A percentile compares a stretch with the other conserved stretches of the same genome.
Conservation (phyloP, 64 coral and sea anemone species). For the Orbicella faveolata region DNA sequence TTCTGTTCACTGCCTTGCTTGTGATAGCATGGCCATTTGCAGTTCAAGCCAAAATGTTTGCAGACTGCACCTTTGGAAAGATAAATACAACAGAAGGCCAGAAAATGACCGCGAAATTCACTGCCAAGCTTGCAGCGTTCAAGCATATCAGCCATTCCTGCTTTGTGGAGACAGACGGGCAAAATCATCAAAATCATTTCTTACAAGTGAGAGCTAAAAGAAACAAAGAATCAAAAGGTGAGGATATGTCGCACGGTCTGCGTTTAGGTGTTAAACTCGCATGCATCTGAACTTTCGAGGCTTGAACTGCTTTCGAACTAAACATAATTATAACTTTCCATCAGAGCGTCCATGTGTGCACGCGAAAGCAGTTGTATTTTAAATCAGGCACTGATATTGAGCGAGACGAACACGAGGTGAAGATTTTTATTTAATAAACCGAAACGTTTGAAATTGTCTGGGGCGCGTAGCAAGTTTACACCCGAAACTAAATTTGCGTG, state of each 20-base stretch:
- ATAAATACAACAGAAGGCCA: neutral
- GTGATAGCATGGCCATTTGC: neutral
- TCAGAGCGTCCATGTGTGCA: too few species aligned
- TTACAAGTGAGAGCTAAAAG: neutral
- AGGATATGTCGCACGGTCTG: neutral
- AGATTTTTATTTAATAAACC: too few species aligned
- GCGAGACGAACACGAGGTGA: too few species aligned
- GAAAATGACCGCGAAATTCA: neutral
- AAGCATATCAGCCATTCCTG: neutral
- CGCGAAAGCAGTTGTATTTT: too few species aligned
- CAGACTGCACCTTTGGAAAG: neutral
- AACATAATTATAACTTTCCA: too few species aligned
- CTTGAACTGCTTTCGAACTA: too few species aligned
- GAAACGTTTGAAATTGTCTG: too few species aligned
- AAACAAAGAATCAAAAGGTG: neutral
- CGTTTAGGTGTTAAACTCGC: too few species aligned
- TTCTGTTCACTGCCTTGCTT: neutral
- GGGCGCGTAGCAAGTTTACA: too few species aligned
- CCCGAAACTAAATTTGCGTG: too few species aligned
- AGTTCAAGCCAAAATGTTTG: neutral
- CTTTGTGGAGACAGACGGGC: neutral
- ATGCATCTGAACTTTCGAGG: too few species aligned
- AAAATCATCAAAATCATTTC: neutral
- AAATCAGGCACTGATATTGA: too few species aligned
- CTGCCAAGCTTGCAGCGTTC: neutral